Percentiles rank a stretch among this genome's conserved stretches.
Conservation (phyloP, 1,140 invertebrate genomes). For the Papilio glaucus region DNA sequence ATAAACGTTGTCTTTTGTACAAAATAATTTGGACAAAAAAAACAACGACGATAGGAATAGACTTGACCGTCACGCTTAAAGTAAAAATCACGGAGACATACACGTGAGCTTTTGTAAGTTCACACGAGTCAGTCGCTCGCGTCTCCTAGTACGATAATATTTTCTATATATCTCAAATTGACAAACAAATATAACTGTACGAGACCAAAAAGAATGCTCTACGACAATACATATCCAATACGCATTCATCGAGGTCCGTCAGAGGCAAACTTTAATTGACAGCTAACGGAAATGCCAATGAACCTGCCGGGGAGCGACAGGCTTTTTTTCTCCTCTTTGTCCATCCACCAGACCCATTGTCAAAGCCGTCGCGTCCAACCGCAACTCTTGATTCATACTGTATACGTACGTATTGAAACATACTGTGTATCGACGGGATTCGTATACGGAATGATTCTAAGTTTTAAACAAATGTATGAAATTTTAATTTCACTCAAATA, state of each 20-base stretch:
- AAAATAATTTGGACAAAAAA: too few species aligned
- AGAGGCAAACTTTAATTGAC: slow-evolving; percentile 41
- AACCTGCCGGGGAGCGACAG: slow-evolving; percentile 51
- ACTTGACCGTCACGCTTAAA: too few species aligned
- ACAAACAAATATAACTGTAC: too few species aligned
- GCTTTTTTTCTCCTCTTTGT: slow-evolving; percentile 38
- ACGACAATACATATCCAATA: neutral
- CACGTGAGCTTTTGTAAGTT: too few species aligned
- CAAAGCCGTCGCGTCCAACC: neutral
- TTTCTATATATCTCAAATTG: too few species aligned
- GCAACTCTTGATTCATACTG: slow-evolving; percentile 12
- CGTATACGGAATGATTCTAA: neutral
- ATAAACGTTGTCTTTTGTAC: too few species aligned
- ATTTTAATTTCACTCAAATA: too few species aligned
- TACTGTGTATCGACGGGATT: neutral
- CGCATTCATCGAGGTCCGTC: neutral
- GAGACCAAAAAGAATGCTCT: too few species aligned
- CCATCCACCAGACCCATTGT: slow-evolving; percentile 11
- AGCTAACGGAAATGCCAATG: slow-evolving; percentile 55
- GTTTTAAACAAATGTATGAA: neutral
- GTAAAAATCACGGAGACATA: too few species aligned
- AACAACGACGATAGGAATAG: too few species aligned
- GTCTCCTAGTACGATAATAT: too few species aligned
- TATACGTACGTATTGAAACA: slow-evolving; percentile 11
- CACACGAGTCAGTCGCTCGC: too few species aligned